phyloP scores from a whole-genome alignment of 92 coral and sea anemone genomes.

The Zoanthus sociatus region DNA sequence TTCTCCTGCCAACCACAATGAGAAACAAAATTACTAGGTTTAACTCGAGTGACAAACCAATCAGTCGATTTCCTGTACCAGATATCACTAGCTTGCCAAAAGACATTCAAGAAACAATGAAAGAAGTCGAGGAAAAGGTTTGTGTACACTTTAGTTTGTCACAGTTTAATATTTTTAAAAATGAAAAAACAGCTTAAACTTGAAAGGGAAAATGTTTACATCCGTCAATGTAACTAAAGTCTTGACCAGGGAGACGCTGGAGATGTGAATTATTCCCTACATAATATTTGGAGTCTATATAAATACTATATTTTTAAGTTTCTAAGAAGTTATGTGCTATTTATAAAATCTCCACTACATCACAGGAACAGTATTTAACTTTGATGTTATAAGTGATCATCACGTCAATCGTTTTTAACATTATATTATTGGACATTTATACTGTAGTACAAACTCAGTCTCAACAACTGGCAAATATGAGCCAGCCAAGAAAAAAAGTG shows the following conservation, averaged over 20 bases:
- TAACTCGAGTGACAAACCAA: slow-evolving; percentile 53
- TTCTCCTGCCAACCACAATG: slow-evolving; percentile 13
- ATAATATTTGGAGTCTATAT: no score
- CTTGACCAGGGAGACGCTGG: no score
- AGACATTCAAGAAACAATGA: slow-evolving; percentile 82
- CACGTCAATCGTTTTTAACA: neutral
- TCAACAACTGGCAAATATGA: neutral
- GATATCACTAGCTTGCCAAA: slow-evolving; percentile 70
- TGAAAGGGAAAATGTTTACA: no score
- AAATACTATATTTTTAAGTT: no score
- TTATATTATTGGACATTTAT: neutral
- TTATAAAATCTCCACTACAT: no score
- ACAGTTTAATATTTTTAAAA: no score
- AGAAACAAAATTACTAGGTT: slow-evolving; percentile 27
- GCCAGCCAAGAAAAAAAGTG: neutral
- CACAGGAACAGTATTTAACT: neutral
- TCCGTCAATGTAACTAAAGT: no score
- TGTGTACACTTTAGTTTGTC: neutral
- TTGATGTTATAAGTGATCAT: neutral
- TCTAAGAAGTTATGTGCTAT: no score
- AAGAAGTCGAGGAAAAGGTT: slow-evolving; percentile 91
- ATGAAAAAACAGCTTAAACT: no score
- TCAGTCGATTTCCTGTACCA: slow-evolving; percentile 94
- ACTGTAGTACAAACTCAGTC: neutral
- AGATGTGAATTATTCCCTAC: no score